Evolutionary conservation across 1,140 invertebrate genomes (phyloP), one percentile per base, ranked within the genome.

Genomic region (Heliconius hermathena): DNA sequence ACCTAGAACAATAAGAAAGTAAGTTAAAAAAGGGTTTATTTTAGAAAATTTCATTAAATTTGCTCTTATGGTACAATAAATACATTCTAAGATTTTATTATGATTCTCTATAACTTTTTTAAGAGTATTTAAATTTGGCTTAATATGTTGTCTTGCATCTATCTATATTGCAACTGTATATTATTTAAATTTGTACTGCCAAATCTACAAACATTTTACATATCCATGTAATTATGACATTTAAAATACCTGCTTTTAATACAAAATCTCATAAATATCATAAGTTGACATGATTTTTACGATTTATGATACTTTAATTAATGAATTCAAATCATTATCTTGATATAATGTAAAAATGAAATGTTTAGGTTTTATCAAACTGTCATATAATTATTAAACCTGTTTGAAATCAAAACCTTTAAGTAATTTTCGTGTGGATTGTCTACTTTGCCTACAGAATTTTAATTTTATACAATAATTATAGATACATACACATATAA

Each of bases 1-100:
- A 91, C 95, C 96, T 96, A 91, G 46, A 95, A 95, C 89, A 92
- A 95, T 81, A 82, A 82, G 33, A 71, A 72, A 72, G 20, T n/a
- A 72, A 20, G 8, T 72, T 41, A 72, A 8, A 36, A 66, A 66
- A 13, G 5, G 5, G 18, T 20, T 52, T 13, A 13, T 71, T 18
- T 36, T 26, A 33, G 11, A 6, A 33, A 18, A 71, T 71, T 36
- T 18, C 33, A 11, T 18, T 33, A 36, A 36, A 33, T 36, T 71
- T 20, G 29, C 33, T 36, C 33, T 36, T 36, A 36, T 71, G 16
- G 26, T 36, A 71, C n/a, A 11, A 22, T 46, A 22, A n/a, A 60
- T 9, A 26, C 9, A 60, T 60, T 11, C 3, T 60, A 26, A 60
- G 3, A 60, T 60, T 22, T 22, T 9, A 60, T 26, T 22, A 46